A percentile compares a stretch with the other conserved stretches of the same genome.
phyloP scores from a whole-genome alignment of 1,140 invertebrate genomes.

The Musca domestica region DNA sequence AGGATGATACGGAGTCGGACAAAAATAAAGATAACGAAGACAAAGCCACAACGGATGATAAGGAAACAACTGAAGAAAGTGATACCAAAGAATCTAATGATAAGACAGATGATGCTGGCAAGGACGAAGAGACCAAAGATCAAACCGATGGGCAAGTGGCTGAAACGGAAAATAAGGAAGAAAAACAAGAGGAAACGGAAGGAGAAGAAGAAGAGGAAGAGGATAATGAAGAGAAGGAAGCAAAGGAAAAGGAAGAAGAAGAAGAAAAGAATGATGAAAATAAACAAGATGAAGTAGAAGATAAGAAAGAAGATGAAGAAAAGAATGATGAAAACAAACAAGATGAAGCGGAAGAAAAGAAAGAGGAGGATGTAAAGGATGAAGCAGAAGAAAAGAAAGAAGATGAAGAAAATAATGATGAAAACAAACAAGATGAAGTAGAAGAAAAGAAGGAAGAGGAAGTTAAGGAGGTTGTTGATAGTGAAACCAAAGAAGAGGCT shows the following conservation, averaged over 20 bases:
- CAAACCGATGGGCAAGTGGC: conserved; percentile 22
- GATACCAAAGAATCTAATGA: conserved; percentile 8
- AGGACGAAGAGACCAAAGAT: conserved; percentile 28
- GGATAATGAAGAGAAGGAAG: conserved; percentile 29
- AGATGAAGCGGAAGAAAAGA: not conserved
- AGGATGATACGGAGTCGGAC: not conserved
- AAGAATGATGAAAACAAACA: conserved; percentile 12
- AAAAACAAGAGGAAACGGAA: not conserved
- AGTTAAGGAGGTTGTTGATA: not conserved
- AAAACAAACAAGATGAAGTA: conserved; percentile 6
- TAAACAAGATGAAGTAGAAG: not conserved
- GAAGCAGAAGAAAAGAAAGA: conserved; percentile 17
- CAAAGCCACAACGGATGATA: conserved; percentile 1
- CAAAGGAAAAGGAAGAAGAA: conserved; percentile 27
- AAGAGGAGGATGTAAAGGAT: not conserved
- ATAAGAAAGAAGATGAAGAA: conserved; percentile 19
- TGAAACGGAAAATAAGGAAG: not conserved
- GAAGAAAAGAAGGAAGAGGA: conserved; percentile 14
- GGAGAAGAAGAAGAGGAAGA: not conserved
- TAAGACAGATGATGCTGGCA: conserved; percentile 29
- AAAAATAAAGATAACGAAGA: conserved; percentile 1
- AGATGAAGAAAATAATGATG: conserved; percentile 10
- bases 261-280: conserved; percentile 26
- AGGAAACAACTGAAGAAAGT: conserved; percentile 4
- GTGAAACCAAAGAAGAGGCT: not conserved